Base-by-base conservation (phyloP, 1,140 invertebrate genomes). In the Carcinoscorpius rotundicauda region DNA sequence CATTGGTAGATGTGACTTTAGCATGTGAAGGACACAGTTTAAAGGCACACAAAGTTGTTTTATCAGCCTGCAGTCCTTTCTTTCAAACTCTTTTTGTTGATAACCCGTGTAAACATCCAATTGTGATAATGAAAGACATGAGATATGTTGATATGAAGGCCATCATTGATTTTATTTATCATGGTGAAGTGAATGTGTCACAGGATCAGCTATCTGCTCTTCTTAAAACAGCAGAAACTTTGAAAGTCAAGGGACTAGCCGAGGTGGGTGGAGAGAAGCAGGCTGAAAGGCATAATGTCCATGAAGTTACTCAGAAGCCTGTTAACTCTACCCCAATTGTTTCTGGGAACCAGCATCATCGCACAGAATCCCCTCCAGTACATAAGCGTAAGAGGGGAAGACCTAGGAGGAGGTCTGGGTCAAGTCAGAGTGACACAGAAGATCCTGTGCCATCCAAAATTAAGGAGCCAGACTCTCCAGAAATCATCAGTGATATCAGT, bases 161-260 rank as follows among this genome's bases (percentile, higher is more conserved):
- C 65, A 90, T 94, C 85, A 87, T 93, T 83, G 88, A 92, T 76
- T 93, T 93, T 73, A 94, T 94, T 90, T 95, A 94, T 79, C 83
- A 88, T 72, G 92, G 92, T 61, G 91, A 94, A 82, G 91, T 94
- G 51, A 93, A 93, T 79, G 91, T 95, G 75, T 88, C 88, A 68
- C 90, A 93, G 79, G 89, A 93, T 78, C 89, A 94, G 78, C 80
- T 95, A 72, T 86, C 87, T 62, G 87, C 90, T 9, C 80, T 95
- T 70, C 78, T 95, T 50, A 93, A 92, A 76, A 89, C 91, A 57
- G 92, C 91, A 3, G 89, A 94, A 78, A 89, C 88, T 58, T 78
- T 94, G 70, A 89, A 93, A 82, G 93, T 95, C 60, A 92, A 93
- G 76, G 91, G 92, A 59, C 81, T 95, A 60, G 91, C 90, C 60